Base-by-base conservation (phyloP, 2,888 invertebrate species). In the Melanargia galathea region DNA sequence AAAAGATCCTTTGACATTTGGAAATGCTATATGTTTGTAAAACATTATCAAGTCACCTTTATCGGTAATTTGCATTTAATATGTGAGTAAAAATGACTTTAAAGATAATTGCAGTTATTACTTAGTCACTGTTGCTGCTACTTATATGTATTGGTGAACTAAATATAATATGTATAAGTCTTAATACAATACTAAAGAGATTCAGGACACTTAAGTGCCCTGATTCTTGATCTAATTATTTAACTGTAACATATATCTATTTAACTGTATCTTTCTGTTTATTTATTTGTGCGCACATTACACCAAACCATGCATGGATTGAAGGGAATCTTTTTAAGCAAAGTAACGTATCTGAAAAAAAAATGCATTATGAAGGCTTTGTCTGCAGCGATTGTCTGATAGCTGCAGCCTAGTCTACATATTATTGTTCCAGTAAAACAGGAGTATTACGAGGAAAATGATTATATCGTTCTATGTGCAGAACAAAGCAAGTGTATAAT, bases 401-500 rank as follows among this genome's bases (percentile, higher is more conserved):
- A 40, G 16, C 7, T 8, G 13, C 16, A 0, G 16, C 16, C 7
- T 16, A 16, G 7, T 16, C 40, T 16, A 6, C 5, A 16, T 16
- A 43, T 51, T 18, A 20, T 20, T 51, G 33, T 35, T 52, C 20
- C 13, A 20, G 13, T 52, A 52, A 61, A 67, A 60, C 56, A 49
- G 35, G 59, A 58, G 22, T 52, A 43, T 52, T 62, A 33, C 35
- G 33, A n/a, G 54, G 24, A 64, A 62, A 66, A 43, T 61, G 55
- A 67, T 68, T 57, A 64, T 49, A 63, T 60, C 52, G 59, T 20
- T 60, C 62, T 43, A 63, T 66, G 59, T 51, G 60, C 43, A 76
- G 81, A 80, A 87, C 86, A 87, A 87, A 84, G 84, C 80, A 73
- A 77, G 75, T 73, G 75, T 77, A 75, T 85, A 86, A 87, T 87